phyloP scores from a whole-genome alignment of 2,888 invertebrate genomes.

The Octodonta nipae region DNA sequence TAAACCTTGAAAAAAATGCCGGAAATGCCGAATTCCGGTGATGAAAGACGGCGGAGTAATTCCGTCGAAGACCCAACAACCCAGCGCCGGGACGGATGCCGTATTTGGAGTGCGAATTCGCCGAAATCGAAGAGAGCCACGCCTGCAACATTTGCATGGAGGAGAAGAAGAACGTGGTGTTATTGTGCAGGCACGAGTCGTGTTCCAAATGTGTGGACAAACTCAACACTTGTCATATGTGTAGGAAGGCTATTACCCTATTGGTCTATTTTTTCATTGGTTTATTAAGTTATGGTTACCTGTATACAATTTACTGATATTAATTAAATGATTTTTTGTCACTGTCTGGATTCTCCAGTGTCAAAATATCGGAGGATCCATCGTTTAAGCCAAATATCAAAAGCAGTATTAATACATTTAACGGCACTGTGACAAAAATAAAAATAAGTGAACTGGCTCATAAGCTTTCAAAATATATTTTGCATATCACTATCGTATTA shows the following conservation, averaged over 20 bases:
- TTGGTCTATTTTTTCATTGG: too few species aligned
- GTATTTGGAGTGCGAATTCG: constrained; percentile 63
- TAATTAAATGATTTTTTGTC: too few species aligned
- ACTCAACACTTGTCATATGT: constrained; percentile 75
- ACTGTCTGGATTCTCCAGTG: too few species aligned
- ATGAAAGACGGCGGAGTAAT: constrained; percentile 41
- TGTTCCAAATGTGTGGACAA: constrained; percentile 72
- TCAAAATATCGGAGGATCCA: too few species aligned
- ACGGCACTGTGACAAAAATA: too few species aligned
- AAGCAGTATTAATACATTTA: too few species aligned
- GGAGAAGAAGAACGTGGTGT: constrained; percentile 63
- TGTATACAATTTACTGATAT: too few species aligned
- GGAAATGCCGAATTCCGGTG: constrained; percentile 51
- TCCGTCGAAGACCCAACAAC: constrained; percentile 41
- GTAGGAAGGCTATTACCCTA: constrained; percentile 60
- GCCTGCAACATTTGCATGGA: constrained; percentile 84
- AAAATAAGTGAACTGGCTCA: too few species aligned
- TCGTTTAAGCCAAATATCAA: too few species aligned
- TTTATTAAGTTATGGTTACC: too few species aligned
- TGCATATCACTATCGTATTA: too few species aligned
- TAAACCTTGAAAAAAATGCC: constrained; percentile 68
- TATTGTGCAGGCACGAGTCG: constrained; percentile 78
- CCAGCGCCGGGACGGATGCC: constrained; percentile 52
- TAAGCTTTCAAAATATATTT: too few species aligned
- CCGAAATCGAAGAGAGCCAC: constrained; percentile 75